These are phyloP conservation scores for Ceratosolen fusciceps DNA, from an alignment of 1,140 invertebrate genomes.

Conservation along the genomic window DNA sequence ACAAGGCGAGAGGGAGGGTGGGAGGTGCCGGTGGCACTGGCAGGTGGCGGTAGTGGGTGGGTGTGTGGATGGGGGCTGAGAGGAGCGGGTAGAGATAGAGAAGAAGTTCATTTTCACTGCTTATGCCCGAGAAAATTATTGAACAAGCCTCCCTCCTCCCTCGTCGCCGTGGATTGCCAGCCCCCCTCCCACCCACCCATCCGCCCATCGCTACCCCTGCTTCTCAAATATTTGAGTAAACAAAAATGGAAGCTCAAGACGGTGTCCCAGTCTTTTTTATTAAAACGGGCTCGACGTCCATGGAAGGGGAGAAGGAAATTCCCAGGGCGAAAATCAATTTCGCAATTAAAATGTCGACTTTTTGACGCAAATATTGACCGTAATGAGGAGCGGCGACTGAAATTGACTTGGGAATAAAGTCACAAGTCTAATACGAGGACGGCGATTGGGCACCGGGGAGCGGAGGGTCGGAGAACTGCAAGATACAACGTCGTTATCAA, in stretches of 20 bases:
- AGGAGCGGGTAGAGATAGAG: too few species aligned
- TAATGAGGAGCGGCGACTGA: conserved; percentile 14
- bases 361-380: conserved; percentile 40
- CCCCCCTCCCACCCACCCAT: neutral
- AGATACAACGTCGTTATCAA: neutral
- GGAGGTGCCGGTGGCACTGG: too few species aligned
- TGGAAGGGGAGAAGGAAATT: conserved; percentile 1
- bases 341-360: conserved; percentile 39
- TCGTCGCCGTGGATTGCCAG: conserved; percentile 5
- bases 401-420: conserved; percentile 18
- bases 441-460: neutral
- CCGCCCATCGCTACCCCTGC: too few species aligned
- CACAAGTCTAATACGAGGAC: neutral
- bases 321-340: conserved; percentile 24
- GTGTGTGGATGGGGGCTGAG: too few species aligned
- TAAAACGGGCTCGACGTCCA: conserved; percentile 1
- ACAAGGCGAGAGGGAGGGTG: too few species aligned
- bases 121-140: conserved; percentile 10
- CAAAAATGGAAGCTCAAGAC: conserved; percentile 1
- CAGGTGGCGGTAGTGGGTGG: too few species aligned
- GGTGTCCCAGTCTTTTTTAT: conserved; percentile 26
- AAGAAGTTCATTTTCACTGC: conserved; percentile 35
- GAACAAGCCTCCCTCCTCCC: conserved; percentile 15
- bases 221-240: conserved; percentile 46
- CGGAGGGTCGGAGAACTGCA: neutral